These are phyloP conservation scores for Toxotes lorentzi DNA, from an alignment of 2,797 vertebrate genomes.

Conservation along the genomic window DNA sequence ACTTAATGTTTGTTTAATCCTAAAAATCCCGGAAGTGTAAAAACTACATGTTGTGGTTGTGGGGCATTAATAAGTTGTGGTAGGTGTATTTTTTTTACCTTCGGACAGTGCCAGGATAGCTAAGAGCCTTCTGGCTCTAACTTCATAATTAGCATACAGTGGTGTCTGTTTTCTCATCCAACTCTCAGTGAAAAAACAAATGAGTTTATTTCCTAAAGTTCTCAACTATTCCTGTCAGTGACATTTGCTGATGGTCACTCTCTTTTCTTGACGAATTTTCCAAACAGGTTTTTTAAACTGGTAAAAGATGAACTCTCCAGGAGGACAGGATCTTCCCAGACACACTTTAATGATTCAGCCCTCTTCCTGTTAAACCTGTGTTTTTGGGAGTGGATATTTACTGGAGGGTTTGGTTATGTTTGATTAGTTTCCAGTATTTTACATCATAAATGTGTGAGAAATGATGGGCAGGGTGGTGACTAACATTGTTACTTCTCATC, in stretches of 20 bases:
- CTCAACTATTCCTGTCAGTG: neutral
- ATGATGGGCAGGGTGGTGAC: slow-evolving; percentile 27
- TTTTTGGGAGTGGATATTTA: slow-evolving; percentile 31
- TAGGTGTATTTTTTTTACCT: neutral
- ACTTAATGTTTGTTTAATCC: no score
- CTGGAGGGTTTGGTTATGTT: slow-evolving; percentile 14
- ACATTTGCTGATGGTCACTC: neutral
- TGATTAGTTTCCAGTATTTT: slow-evolving; percentile 30
- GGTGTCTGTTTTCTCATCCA: neutral
- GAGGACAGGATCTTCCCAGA: neutral
- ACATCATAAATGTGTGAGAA: slow-evolving; percentile 52
- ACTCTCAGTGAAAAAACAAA: no score
- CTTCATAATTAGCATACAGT: neutral
- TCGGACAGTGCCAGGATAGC: neutral
- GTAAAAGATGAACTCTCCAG: neutral
- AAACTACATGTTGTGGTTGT: no score
- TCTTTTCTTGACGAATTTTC: neutral
- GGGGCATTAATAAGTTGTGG: neutral
- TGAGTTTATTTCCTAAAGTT: neutral
- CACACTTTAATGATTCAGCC: neutral
- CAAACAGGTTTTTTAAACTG: neutral
- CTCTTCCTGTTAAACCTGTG: neutral
- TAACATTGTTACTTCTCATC: slow-evolving; percentile 31
- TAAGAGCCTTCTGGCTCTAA: neutral
- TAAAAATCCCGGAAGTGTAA: no score